Evolutionary conservation across 2,113 vertebrate species (phyloP).

Genomic region (Pterocles burchelli): DNA sequence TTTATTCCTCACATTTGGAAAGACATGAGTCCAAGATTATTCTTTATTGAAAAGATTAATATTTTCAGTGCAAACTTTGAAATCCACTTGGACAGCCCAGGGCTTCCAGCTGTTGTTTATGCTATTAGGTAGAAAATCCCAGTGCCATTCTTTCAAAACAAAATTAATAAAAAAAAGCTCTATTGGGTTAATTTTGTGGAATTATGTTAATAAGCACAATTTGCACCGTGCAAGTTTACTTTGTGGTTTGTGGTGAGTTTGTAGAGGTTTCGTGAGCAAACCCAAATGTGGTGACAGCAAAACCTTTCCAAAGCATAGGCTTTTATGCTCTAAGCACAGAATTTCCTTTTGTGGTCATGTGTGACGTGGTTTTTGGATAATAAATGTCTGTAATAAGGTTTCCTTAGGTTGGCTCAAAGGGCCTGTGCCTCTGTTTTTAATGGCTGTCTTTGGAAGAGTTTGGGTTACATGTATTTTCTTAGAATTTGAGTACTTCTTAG

Average conservation of each 20-base stretch:
- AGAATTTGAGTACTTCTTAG: constrained; percentile 21
- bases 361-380: constrained; percentile 68
- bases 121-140: constrained; percentile 65
- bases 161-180: constrained; percentile 31
- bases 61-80: constrained; percentile 59
- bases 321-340: constrained; percentile 66
- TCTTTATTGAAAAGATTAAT: constrained; percentile 61
- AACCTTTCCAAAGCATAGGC: constrained; percentile 51
- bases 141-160: constrained; percentile 45
- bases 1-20: neutral
- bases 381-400: constrained; percentile 71
- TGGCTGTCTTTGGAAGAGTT: constrained; percentile 46
- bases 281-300: constrained; percentile 67
- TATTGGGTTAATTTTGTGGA: constrained; percentile 71
- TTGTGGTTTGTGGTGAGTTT: constrained; percentile 81
- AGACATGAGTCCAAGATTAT: neutral
- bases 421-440: constrained; percentile 26
- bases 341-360: constrained; percentile 77
- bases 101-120: constrained; percentile 63
- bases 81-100: constrained; percentile 33
- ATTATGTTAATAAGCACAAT: constrained; percentile 72
- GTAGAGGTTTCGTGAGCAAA: constrained; percentile 75
- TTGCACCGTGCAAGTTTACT: constrained; percentile 56
- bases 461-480: constrained; percentile 38
- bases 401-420: constrained; percentile 56